Percentiles rank a stretch among this genome's conserved stretches.
phyloP scores from a whole-genome alignment of 2,888 invertebrate species.

The Lymantria dispar region DNA sequence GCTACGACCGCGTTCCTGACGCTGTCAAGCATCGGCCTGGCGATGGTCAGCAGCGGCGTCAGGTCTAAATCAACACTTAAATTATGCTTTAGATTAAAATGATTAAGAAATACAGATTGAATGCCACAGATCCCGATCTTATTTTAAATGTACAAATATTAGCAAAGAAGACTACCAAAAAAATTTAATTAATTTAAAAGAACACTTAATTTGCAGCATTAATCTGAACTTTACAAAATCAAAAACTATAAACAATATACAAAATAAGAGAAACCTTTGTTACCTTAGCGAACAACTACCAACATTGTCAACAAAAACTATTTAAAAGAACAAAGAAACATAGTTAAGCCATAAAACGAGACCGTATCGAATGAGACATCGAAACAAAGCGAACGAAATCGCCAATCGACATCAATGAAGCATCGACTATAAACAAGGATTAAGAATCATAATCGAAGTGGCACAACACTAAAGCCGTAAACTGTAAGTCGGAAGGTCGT shows the following conservation, averaged over 20 bases:
- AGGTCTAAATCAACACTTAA: too few relatives aligned
- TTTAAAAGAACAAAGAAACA: conserved; percentile 5
- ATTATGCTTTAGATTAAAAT: too few relatives aligned
- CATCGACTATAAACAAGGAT: conserved; percentile 55
- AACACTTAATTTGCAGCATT: too few relatives aligned
- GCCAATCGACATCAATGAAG: conserved; percentile 36
- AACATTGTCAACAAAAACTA: background rate
- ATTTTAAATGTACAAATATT: too few relatives aligned
- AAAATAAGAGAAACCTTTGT: background rate
- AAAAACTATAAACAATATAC: background rate
- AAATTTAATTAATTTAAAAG: too few relatives aligned
- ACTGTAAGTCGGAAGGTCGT: conserved; percentile 52
- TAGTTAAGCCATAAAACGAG: conserved; percentile 3
- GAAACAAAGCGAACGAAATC: conserved; percentile 26
- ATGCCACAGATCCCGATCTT: too few relatives aligned
- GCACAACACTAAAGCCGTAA: conserved; percentile 41
- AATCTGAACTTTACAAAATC: background rate
- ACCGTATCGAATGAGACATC: conserved; percentile 6
- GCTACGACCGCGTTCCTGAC: too few relatives aligned
- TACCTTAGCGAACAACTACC: background rate
- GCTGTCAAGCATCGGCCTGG: too few relatives aligned
- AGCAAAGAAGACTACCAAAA: too few relatives aligned
- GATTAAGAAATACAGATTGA: too few relatives aligned
- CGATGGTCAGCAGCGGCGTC: too few relatives aligned
- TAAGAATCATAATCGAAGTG: conserved; percentile 51